Evolutionary conservation across 2,797 vertebrate genomes (phyloP), one percentile per base, ranked within the genome.

Genomic region (Sebastes umbrosus): DNA sequence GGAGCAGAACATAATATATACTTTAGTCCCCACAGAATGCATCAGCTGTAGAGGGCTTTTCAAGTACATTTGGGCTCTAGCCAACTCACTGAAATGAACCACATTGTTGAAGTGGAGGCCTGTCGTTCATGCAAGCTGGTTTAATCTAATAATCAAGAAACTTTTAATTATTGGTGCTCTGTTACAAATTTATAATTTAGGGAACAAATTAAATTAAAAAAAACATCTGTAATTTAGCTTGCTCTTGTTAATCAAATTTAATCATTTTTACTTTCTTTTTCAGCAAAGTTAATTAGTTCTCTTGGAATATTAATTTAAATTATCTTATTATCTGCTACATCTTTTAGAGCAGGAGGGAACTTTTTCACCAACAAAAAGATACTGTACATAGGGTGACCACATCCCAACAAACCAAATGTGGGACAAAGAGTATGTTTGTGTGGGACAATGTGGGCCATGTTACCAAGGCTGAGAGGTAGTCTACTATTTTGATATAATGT

Each of bases 1-100:
- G 65, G 88, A 78, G 74, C 90, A 90, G 75, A 83, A 76, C 75
- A 80, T 75, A 79, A 80, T 75, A 81, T 69, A 73, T 71, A 71
- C 66, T 69, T 14, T 24, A 24, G 80, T 82, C 86, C 78, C 82
- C 22, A 50, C 57, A 72, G 85, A 86, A 55, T 50, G 75, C 16
- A 60, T 4, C 52, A n/a, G 74, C 82, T 87, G 52, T 50, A 77
- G 66, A 87, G 79, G 82, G 36, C 85, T 79, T 90, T 87, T 84
- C 83, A 88, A 87, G 90, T 70, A 73, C 82, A 83, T 73, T 8
- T 80, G 69, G 36, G 32, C 63, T 34, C 29, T n/a, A 52, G 73
- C 72, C 69, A 70, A 31, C 55, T 70, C 66, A 71, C 20, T 77
- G 31, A 72, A 79, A 64, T 79, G 8, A 76, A 36, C 68, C 36